Base-by-base conservation (phyloP, 2,797 vertebrate genomes). In the Lithobates pipiens region DNA sequence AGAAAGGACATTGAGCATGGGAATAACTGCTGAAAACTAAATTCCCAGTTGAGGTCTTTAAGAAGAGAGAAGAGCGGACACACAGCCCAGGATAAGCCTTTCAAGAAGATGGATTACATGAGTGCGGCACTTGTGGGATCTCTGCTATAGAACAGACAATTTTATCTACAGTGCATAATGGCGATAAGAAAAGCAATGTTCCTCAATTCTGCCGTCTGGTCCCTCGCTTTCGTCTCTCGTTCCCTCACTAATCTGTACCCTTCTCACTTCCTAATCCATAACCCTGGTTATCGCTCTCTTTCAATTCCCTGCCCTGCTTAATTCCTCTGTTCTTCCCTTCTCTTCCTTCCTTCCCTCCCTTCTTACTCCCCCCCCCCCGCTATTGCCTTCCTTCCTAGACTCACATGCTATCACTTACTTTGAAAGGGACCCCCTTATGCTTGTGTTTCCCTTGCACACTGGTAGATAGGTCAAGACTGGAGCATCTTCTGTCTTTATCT, bases 21-120 rank as follows among this genome's bases (percentile, higher is more conserved):
- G 80, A 82, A 82, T 74, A 68, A 18, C n/a, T 27, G 57, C 36
- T 15, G 61, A 39, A 44, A 76, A 83, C n/a, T 42, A 67, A 75
- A 83, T 76, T 76, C 72, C 72, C 61, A 50, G 42, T 39, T 75
- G 71, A 65, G 61, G 81, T 36, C 71, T 83, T 76, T 83, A 76
- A 82, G 70, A 73, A 73, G 39, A 11, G 57, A 82, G 57, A n/a
- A 63, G 44, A 36, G 10, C 32, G 36, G 71, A 83, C 72, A 83
- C 68, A 77, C 63, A 83, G 42, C 34, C 73, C 65, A 27, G 74
- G 82, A 83, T 83, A 34, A 83, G 57, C 72, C 71, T 68, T 76
- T 69, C 61, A 83, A 46, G 72, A 83, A 83, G 81, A 83, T 83
- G 81, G 72, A 83, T 83, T 83, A 83, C 72, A 68, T 15, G 25